These are phyloP conservation scores for Drosophila tani DNA, from an alignment of 1,140 invertebrate species.

Conservation along the genomic window DNA sequence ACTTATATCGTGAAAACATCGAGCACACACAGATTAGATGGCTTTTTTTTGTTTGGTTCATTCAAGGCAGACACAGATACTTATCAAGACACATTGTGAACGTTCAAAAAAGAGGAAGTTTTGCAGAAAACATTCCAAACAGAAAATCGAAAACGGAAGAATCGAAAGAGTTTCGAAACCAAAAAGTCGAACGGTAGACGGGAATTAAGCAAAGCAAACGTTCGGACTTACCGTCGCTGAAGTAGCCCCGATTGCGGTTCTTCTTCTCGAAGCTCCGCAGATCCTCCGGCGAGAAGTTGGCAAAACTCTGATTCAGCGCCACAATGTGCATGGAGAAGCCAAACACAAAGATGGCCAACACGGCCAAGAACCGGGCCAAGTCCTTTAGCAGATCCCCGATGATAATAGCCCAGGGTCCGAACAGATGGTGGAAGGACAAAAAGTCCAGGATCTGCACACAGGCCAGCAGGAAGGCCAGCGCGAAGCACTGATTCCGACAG, in stretches of 20 bases:
- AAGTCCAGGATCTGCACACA: conserved; percentile 99
- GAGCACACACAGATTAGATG: conserved; percentile 66
- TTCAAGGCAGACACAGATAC: conserved; percentile 83
- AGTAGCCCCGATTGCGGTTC: conserved; percentile 85
- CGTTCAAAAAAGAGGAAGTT: conserved; percentile 54
- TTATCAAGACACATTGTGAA: conserved; percentile 81
- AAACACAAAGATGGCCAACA: conserved; percentile 98
- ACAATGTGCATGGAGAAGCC: conserved; percentile 99
- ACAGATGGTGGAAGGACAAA: conserved; percentile 98
- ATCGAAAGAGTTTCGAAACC: conserved; percentile 20
- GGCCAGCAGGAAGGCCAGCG: conserved; percentile 95
- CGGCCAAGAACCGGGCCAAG: conserved; percentile 97
- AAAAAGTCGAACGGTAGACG: conserved; percentile 30
- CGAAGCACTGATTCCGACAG: conserved; percentile 98
- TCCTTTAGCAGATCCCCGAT: conserved; percentile 96
- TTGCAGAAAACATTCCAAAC: conserved; percentile 74
- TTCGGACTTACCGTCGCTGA: conserved; percentile 90
- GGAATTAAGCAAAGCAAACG: conserved; percentile 73
- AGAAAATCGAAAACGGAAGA: conserved; percentile 19
- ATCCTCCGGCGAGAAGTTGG: conserved; percentile 87
- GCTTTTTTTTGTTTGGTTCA: conserved; percentile 50
- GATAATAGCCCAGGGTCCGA: conserved; percentile 98
- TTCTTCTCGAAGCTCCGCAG: conserved; percentile 86
- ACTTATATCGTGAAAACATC: conserved; percentile 68
- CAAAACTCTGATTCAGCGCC: conserved; percentile 96